Conservation (phyloP, 2,113 vertebrate species). For the Anguilla japonica region DNA sequence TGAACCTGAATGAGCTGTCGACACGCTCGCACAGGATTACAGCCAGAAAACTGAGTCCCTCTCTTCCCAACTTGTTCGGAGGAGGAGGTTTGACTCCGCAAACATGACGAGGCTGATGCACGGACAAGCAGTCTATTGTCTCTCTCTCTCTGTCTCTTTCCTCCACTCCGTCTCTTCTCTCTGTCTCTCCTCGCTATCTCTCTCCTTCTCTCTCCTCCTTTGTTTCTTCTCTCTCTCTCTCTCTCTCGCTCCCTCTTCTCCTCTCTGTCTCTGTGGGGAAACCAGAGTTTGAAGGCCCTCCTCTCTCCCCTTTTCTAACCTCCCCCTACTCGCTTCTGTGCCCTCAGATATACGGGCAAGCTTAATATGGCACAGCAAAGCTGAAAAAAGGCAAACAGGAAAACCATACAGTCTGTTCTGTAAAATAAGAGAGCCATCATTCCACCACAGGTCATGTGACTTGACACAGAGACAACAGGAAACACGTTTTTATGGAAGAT, state of each 20-base stretch:
- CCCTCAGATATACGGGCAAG: not conserved
- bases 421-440: constrained; percentile 6
- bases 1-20: not conserved
- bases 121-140: constrained; percentile 4
- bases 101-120: not conserved
- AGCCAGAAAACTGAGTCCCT: not conserved
- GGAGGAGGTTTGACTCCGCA: not conserved
- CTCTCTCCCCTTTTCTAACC: not conserved
- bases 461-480: not conserved
- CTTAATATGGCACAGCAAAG: not conserved
- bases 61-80: not conserved
- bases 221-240: not conserved
- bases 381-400: constrained; percentile 4
- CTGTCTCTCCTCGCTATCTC: not conserved
- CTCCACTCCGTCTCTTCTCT: not conserved
- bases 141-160: not conserved
- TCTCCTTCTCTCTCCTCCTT: not conserved
- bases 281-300: not conserved
- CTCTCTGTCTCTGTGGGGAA: not conserved
- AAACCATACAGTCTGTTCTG: constrained; percentile 13
- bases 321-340: not conserved
- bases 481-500: not conserved
- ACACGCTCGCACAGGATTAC: not conserved
- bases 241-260: not conserved
- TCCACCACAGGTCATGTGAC: not conserved